phyloP scores from a whole-genome alignment of 2,888 invertebrate genomes.

The Spodoptera exigua region DNA sequence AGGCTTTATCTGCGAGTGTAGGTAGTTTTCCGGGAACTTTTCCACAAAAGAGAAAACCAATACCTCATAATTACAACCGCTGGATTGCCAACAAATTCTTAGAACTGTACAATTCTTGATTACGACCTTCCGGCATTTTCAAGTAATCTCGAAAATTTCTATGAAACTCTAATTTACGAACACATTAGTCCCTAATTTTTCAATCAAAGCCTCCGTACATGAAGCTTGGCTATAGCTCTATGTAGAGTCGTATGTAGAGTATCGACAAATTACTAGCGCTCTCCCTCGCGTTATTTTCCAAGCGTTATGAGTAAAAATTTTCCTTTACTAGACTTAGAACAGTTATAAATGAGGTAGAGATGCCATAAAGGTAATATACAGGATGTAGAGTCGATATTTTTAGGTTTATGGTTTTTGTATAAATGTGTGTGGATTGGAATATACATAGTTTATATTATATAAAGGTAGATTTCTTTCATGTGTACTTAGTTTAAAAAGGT shows the following conservation, averaged over 20 bases:
- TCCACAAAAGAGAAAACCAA: no score
- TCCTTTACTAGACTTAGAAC: conserved; percentile 60
- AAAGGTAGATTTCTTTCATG: no score
- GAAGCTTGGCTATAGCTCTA: conserved; percentile 28
- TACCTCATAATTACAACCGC: no score
- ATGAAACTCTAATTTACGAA: conserved; percentile 39
- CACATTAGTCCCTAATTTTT: conserved; percentile 58
- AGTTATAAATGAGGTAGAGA: conserved; percentile 58
- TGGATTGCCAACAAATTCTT: no score
- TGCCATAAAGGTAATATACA: conserved; percentile 55
- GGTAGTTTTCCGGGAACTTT: no score
- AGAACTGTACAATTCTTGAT: no score
- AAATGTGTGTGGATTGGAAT: conserved; percentile 2
- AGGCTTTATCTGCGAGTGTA: no score
- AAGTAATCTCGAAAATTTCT: conserved; percentile 26
- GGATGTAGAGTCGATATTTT: conserved; percentile 20
- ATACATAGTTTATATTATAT: background rate
- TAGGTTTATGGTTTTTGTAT: conserved; percentile 5
- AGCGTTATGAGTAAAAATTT: conserved; percentile 74
- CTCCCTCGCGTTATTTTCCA: conserved; percentile 70
- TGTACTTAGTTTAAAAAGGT: no score
- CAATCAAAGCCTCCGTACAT: conserved; percentile 49
- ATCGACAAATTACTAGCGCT: conserved; percentile 75
- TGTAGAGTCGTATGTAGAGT: conserved; percentile 52
- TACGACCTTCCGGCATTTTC: background rate